Evolutionary conservation across 2,888 invertebrate genomes (phyloP), one percentile per base, ranked within the genome.

Genomic region (Mimumesa dahlbomi): DNA sequence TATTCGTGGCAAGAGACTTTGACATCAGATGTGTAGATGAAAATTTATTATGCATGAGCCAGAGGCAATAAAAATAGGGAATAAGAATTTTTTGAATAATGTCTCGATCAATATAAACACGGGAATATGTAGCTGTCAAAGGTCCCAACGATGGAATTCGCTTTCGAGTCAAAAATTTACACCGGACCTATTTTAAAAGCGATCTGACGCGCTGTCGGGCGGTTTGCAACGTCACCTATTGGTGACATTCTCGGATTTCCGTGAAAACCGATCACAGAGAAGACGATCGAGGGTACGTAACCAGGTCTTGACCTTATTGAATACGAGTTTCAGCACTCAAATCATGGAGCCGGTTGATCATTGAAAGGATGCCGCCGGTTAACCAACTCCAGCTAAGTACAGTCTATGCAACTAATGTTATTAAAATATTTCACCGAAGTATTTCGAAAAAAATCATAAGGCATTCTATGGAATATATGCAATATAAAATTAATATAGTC

Each of bases 241-340:
- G 29, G 4, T 29, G 11, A 7, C 21, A 40, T 54, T 62, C 59
- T 48, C 34, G 29, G 50, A 21, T 67, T 57, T 70, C 45, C 63
- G 31, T 56, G 70, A 36, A 48, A 63, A 64, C 40, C 50, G 59
- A 62, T 49, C 63, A 53, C 40, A 53, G 53, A 54, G 56, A 50
- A 48, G 56, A 54, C 59, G 59, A 75, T 76, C 75, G 73, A 61
- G 69, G 52, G 43, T 68, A 76, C 34, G 66, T 70, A 75, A 70
- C 54, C 66, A 64, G 73, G 73, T 73, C 73, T 72, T 73, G 76
- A 75, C 75, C 76, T 75, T 75, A 73, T 75, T 72, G 68, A 69
- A 59, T 52, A 68, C 63, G 40, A 65, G 63, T 45, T 29, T 56
- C 65, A 58, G 61, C 72, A 54, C 70, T 71, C n/a, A 75, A 80